phyloP scores from a whole-genome alignment of 1,140 invertebrate genomes.

The Cyclina sinensis region DNA sequence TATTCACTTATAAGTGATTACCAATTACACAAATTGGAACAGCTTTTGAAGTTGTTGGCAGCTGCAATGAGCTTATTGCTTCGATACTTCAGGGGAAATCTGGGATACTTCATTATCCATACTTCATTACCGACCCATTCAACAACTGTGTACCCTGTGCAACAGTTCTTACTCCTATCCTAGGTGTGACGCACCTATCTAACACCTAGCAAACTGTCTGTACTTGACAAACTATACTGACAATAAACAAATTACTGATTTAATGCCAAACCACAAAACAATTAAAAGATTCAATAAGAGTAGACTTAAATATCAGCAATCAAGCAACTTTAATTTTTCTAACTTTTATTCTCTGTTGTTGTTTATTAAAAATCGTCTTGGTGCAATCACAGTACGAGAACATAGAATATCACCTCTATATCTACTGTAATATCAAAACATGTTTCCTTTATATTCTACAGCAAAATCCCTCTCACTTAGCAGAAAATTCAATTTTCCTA shows the following conservation, averaged over 20 bases:
- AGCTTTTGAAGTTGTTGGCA: slow-evolving; percentile 39
- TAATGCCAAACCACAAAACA: too few relatives aligned
- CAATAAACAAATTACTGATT: background rate
- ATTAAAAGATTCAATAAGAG: too few relatives aligned
- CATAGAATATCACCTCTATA: too few relatives aligned
- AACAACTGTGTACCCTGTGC: background rate
- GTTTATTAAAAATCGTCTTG: too few relatives aligned
- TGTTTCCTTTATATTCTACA: too few relatives aligned
- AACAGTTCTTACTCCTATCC: background rate
- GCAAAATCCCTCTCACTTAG: background rate
- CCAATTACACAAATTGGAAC: slow-evolving; percentile 28
- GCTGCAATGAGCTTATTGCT: background rate
- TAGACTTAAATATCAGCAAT: too few relatives aligned
- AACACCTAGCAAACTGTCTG: background rate
- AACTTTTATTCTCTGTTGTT: too few relatives aligned
- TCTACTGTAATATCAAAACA: too few relatives aligned
- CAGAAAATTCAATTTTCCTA: slow-evolving; percentile 26
- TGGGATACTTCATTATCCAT: too few relatives aligned
- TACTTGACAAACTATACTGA: background rate
- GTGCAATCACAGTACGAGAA: too few relatives aligned
- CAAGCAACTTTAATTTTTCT: too few relatives aligned
- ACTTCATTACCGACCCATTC: background rate
- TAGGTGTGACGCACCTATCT: background rate
- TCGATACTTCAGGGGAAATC: background rate
- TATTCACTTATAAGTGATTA: slow-evolving; percentile 35